Evolutionary conservation across 1,140 invertebrate genomes (phyloP), one percentile per base, ranked within the genome.

Genomic region (Calephelis nemesis): DNA sequence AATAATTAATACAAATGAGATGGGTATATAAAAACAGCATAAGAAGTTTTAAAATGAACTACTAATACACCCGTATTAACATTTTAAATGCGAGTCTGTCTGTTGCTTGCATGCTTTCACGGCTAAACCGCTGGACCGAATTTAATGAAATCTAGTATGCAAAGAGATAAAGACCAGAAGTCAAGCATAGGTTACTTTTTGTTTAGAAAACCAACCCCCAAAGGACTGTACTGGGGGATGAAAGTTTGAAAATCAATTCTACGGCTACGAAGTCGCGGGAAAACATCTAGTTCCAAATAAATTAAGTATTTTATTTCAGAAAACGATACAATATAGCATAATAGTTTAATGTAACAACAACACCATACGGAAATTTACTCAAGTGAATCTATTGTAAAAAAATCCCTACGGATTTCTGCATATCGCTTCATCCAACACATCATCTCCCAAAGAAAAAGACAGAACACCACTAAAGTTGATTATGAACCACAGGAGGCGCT

Each of bases 281-380:
- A 19, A 19, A 19, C 19, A 19, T 19, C 19, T 19, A 19, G 19
- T 72, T 73, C 69, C 70, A 73, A 72, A 77, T 90, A 90, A 90
- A 88, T 90, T 86, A 89, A 89, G 85, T 89, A 79, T 83, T 90
- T 90, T 90, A 90, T 90, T 88, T 86, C 81, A 82, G 83, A 90
- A 89, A 90, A 88, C 82, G 84, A 90, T 88, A 90, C 85, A 90
- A 88, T 87, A 87, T 85, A 90, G 87, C 87, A 82, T 89, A 85
- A 85, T 84, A 85, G 84, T 85, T 84, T 79, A 88, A 83, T 84
- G 79, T 87, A 85, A 87, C 83, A 89, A 89, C 83, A 90, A 87
- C 86, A 87, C 81, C 83, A 83, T 85, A 84, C 79, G 76, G 78
- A 84, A 83, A 81, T 77, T 83, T 78, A 80, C 81, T 78, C 74